phyloP scores from a whole-genome alignment of 2,888 invertebrate species.

The Nebria brevicollis region DNA sequence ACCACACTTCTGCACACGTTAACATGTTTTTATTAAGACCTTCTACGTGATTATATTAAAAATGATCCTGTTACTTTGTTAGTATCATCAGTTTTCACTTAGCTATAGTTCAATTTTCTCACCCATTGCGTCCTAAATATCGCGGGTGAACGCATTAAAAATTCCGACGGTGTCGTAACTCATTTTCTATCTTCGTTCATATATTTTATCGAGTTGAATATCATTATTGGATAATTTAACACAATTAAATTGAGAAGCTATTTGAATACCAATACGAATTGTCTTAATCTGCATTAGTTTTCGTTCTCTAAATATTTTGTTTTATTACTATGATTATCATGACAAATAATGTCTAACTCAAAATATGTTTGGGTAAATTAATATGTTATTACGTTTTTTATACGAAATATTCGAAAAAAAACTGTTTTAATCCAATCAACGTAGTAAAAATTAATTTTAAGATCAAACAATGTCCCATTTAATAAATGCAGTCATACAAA shows the following conservation, averaged over 20 bases:
- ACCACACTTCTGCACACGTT: neutral
- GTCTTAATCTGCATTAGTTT: neutral
- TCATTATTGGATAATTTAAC: neutral
- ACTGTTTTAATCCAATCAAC: neutral
- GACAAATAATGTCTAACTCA: neutral
- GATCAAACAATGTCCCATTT: neutral
- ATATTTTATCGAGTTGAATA: neutral
- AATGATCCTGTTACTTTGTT: neutral
- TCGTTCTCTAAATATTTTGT: neutral
- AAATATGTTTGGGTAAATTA: no score
- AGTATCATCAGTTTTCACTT: neutral
- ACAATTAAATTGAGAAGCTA: neutral
- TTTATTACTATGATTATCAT: neutral
- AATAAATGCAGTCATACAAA: neutral
- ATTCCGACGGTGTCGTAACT: neutral
- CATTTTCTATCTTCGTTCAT: neutral
- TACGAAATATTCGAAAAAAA: neutral
- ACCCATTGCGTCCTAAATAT: neutral
- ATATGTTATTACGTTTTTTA: neutral
- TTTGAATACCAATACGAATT: neutral
- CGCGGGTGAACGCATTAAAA: neutral
- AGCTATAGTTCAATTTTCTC: neutral
- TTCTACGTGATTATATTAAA: neutral
- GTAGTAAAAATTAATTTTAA: neutral
- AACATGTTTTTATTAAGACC: neutral